A percentile compares a stretch with the other conserved stretches of the same genome.
These are phyloP conservation scores for Sminthopsis crassicaudata DNA, from an alignment of 2,113 vertebrate species.

Conservation along the genomic window DNA sequence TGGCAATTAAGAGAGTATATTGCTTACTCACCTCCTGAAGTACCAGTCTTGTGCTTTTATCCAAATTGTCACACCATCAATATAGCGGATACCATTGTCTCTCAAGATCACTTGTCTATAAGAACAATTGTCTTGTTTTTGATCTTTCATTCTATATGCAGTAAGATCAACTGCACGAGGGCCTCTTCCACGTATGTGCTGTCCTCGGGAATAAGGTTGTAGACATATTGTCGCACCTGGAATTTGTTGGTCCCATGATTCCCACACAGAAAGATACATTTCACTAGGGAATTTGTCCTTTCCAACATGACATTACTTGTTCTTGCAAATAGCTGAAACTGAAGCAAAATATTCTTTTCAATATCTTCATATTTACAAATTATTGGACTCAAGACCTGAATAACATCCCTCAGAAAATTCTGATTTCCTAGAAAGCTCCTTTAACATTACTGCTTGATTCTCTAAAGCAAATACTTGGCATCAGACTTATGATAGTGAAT, in stretches of 20 bases:
- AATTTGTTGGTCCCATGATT: slow-evolving; percentile 99
- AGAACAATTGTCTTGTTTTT: slow-evolving; percentile 94
- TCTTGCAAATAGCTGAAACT: slow-evolving; percentile 94
- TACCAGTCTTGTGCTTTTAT: slow-evolving; percentile 94
- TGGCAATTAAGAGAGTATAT: slow-evolving; percentile 96
- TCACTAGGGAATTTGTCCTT: slow-evolving; percentile 95
- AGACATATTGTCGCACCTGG: slow-evolving; percentile 97
- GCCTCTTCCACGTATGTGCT: slow-evolving; percentile 97
- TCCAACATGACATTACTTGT: slow-evolving; percentile 93
- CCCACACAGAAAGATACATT: slow-evolving; percentile 96
- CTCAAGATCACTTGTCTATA: slow-evolving; percentile 98
- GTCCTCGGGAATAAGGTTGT: slow-evolving; percentile 95
- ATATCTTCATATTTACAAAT: slow-evolving; percentile 99
- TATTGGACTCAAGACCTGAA: slow-evolving; percentile 93
- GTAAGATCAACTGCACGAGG: slow-evolving; percentile 98
- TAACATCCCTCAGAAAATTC: slow-evolving; percentile 96
- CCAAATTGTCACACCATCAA: slow-evolving; percentile 99
- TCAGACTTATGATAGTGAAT: slow-evolving; percentile 98
- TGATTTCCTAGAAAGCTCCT: slow-evolving; percentile 93
- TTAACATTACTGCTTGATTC: slow-evolving; percentile 90
- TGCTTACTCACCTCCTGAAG: slow-evolving; percentile 99
- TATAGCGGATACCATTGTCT: slow-evolving; percentile 98
- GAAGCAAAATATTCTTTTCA: slow-evolving; percentile 98
- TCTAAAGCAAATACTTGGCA: slow-evolving; percentile 91
- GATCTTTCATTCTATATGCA: slow-evolving; percentile 97